Evolutionary conservation across 2,113 vertebrate species (phyloP), one percentile per base, ranked within the genome.

Genomic region (Ranitomeya variabilis): DNA sequence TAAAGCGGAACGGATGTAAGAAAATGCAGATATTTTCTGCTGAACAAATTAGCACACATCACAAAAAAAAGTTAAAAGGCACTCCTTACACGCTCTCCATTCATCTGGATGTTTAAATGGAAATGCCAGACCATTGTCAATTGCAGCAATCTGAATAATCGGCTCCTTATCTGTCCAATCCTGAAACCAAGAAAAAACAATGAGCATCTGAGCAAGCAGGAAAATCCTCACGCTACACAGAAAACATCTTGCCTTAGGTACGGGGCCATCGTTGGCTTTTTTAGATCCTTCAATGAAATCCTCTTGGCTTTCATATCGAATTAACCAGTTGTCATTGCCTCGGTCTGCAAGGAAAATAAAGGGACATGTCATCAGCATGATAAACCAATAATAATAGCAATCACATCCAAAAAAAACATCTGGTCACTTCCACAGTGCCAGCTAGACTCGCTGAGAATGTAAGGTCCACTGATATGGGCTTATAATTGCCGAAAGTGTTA

Each of bases 71-170:
- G 26, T 26, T 12, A 73, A 37, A 16, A 26, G 16, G 14, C 2
- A 14, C 9, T 90, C 93, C 96, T 96, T 91, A 97, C 97, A 97
- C 15, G 96, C 93, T 93, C 98, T 96, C 98, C 98, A 99, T 85
- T 99, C 97, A 89, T 99, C 98, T 2, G 98, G 98, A 93, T 99
- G 98, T 91, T 99, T 99, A 90, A 99, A 99, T 89, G 98, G 98
- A 93, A 99, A 99, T 26, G 98, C 98, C 82, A 99, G 93, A 83
- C 98, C 98, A 21, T 99, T 99, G 94, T 99, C 98, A 90, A 99
- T 99, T 18, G 98, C 98, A 90, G 98, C 98, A 19, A 99, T 96
- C 94, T 97, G 96, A 93, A 98, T 96, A 85, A 94, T 90, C 1
- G 93, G 90, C 79, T 96, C 95, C 91, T 95, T 94, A 87, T 90